These are phyloP conservation scores for Catalaphyllia jardinei DNA, from an alignment of 64 coral and sea anemone species.

Conservation along the genomic window DNA sequence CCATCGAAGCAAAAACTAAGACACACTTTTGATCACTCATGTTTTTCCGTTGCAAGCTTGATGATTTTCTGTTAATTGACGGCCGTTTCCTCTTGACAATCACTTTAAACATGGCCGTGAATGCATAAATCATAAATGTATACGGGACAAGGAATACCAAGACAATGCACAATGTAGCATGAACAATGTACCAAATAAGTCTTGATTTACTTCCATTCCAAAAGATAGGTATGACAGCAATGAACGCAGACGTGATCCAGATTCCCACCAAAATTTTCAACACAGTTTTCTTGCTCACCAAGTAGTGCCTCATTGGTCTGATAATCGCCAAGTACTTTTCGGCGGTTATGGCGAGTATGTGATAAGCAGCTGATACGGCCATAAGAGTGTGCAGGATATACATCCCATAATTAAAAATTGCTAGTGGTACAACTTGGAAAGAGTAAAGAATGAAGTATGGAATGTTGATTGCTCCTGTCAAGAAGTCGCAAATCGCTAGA, in stretches of 20 bases:
- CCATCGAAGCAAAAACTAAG: slow-evolving; percentile 46
- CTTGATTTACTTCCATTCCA: not conserved
- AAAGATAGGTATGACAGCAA: not conserved
- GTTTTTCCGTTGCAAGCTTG: not conserved
- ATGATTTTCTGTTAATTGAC: not conserved
- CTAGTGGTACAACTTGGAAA: not conserved
- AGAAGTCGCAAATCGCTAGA: slow-evolving; percentile 64
- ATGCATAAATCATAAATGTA: slow-evolving; percentile 47
- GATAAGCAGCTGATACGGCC: slow-evolving; percentile 37
- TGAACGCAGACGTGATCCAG: slow-evolving; percentile 12
- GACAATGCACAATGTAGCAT: slow-evolving; percentile 38
- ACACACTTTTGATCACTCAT: slow-evolving; percentile 50
- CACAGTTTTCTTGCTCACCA: slow-evolving; percentile 21
- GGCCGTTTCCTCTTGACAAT: not conserved
- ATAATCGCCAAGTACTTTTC: slow-evolving; percentile 62
- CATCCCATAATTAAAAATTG: not conserved
- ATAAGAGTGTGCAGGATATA: not conserved
- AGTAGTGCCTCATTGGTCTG: slow-evolving; percentile 35
- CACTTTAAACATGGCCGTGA: slow-evolving; percentile 36
- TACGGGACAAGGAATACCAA: slow-evolving; percentile 58
- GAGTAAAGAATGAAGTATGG: slow-evolving; percentile 19
- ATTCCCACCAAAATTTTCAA: slow-evolving; percentile 26
- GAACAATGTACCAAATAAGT: not conserved
- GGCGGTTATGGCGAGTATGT: slow-evolving; percentile 48
- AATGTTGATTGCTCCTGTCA: slow-evolving; percentile 60